Evolutionary conservation across 1,140 invertebrate genomes (phyloP), one percentile per base, ranked within the genome.

Genomic region (Epicauta chinensis): DNA sequence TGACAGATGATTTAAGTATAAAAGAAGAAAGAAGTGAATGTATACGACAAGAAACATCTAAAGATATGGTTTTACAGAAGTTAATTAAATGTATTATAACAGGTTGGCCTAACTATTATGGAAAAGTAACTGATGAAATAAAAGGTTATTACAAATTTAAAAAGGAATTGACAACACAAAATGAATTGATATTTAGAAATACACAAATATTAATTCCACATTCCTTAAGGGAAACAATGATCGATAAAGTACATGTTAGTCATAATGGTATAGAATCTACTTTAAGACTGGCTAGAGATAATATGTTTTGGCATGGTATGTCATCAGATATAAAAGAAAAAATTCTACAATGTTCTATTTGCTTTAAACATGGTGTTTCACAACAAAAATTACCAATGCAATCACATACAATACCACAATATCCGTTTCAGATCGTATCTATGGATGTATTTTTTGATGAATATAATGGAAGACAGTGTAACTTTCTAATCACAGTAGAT

Each of bases 221-320:
- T 14, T 51, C 17, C 35, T 48, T 63, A 36, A 34, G 62, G 50
- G 43, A 53, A n/a, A 54, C 55, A 17, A 65, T 67, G 11, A 13
- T 45, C 14, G 17, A 30, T 30, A 30, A 30, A 30, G 29, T 30
- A 5, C 29, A 48, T 23, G 38, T 16, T 3, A 17, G 13, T 6
- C 53, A 58, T 35, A 35, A 16, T 6, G 45, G 49, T 65, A 30
- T 38, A 53, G 43, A 50, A 58, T n/a, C 17, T 62, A 32, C 65
- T 63, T 40, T 47, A 49, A 29, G 46, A 46, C 34, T 68, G 68
- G 40, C 51, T 62, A 41, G 62, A 58, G 3, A 63, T 54, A 39
- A 30, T 30, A 30, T 34, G 11, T 34, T 34, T 34, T 34, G 32
- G 3, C 32, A 1, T n/a, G 32, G 32, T 10, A 34, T 34, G 32